Conservation (phyloP, 1,140 invertebrate species). For the Macrobrachium nipponense region DNA sequence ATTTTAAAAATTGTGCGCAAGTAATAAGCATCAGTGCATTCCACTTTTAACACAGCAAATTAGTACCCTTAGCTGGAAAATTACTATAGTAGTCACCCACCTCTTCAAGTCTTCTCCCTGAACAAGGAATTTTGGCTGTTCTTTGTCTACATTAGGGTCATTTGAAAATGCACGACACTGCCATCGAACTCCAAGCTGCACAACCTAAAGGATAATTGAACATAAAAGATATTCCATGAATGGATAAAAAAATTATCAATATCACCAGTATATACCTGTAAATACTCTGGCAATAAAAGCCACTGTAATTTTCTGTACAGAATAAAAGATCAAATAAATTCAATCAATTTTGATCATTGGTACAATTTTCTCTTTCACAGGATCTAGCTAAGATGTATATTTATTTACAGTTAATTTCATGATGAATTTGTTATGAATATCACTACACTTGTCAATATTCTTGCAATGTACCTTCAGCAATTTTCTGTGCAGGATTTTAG, state of each 20-base stretch:
- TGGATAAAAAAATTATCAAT: neutral
- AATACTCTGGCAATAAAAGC: neutral
- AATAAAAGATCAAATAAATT: no score
- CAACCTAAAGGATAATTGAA: constrained; percentile 55
- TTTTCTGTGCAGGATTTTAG: no score
- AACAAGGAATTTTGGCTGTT: constrained; percentile 78
- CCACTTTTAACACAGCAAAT: neutral
- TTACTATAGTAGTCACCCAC: constrained; percentile 62
- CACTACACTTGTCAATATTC: no score
- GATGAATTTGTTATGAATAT: no score
- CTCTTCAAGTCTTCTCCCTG: constrained; percentile 81
- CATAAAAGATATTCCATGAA: neutral
- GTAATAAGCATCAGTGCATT: neutral
- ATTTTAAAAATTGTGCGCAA: neutral
- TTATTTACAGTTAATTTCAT: no score
- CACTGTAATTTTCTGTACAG: neutral
- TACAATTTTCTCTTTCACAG: no score
- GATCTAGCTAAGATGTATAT: no score
- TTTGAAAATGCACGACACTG: constrained; percentile 69
- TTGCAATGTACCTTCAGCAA: no score
- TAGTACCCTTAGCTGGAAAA: neutral
- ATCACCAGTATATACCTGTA: no score
- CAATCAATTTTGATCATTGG: no score
- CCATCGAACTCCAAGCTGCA: constrained; percentile 69
- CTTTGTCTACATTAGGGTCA: constrained; percentile 72